Base-by-base conservation (phyloP, 2,113 vertebrate species). In the Phyllostomus hastatus region DNA sequence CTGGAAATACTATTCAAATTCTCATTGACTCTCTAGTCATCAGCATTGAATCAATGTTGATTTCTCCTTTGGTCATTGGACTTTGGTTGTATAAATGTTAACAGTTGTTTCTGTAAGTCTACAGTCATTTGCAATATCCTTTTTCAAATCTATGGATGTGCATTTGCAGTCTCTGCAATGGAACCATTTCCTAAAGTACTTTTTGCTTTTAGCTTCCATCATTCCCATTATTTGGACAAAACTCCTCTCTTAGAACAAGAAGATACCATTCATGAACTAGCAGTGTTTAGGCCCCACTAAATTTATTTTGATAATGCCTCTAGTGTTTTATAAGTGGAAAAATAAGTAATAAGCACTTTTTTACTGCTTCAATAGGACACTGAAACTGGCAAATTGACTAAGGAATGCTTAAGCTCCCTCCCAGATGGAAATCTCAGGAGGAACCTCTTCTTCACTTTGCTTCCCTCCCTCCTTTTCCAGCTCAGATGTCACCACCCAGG, bases 171-270 rank as follows among this genome's bases (percentile, higher is more conserved):
- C 12, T 76, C 72, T 48, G 50, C 46, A 93, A 52, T 22, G 38
- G 46, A 41, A 12, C 7, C 80, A 94, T 75, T 26, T 81, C n/a
- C 48, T 81, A 7, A 75, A 73, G 46, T 80, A 48, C 48, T 76
- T 64, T 84, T 43, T 54, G 90, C 26, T 90, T 80, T 66, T 41
- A 17, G 16, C n/a, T 31, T 84, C 31, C 48, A 52, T 14, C 43
- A 61, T 7, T 72, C 33, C 41, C 12, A 10, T 38, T 82, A 82
- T 75, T 75, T 81, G 46, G 35, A 81, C 82, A 66, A 95, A 95
- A 75, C 26, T 57, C 54, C n/a, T 43, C 16, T 72, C 9, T 81
- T 81, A 81, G 16, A 67, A 69, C 20, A 41, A 48, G 7, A 79
- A 81, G 41, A 52, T 10, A 79, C 6, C n/a, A 48, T 46, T 72